Evolutionary conservation across 2,888 invertebrate species (phyloP).

Genomic region (Caenorhabditis uteleia): DNA sequence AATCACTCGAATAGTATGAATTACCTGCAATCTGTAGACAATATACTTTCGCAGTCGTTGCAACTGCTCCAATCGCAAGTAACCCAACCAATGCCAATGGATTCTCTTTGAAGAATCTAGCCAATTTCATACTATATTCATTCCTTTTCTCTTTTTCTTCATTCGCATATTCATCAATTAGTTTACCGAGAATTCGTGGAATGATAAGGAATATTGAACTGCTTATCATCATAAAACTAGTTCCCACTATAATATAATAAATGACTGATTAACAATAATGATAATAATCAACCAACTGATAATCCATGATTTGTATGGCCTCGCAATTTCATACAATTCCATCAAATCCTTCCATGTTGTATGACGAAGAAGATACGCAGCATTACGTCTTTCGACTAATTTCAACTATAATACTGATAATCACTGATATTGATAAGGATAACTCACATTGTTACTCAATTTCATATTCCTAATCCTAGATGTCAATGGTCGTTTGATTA

Average conservation of each 20-base stretch:
- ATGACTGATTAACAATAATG: background rate
- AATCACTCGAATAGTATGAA: conserved; percentile 8
- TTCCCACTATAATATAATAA: conserved; percentile 78
- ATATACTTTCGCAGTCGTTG: conserved; percentile 90
- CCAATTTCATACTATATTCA: conserved; percentile 73
- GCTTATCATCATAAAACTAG: conserved; percentile 83
- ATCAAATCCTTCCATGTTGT: conserved; percentile 33
- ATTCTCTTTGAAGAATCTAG: conserved; percentile 72
- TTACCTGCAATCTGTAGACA: conserved; percentile 84
- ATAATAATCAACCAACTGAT: conserved; percentile 12
- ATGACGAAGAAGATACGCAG: conserved; percentile 23
- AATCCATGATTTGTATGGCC: conserved; percentile 22
- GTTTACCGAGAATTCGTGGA: conserved; percentile 88
- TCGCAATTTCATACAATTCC: conserved; percentile 28
- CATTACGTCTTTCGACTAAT: conserved; percentile 20
- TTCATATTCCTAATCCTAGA: conserved; percentile 18
- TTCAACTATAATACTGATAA: conserved; percentile 8
- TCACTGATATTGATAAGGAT: background rate
- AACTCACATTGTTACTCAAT: conserved; percentile 15
- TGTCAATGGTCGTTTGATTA: conserved; percentile 6
- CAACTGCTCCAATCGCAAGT: conserved; percentile 84
- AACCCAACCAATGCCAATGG: conserved; percentile 75
- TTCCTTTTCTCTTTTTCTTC: conserved; percentile 8
- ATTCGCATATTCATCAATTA: conserved; percentile 77
- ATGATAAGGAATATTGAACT: conserved; percentile 90